Percentiles rank a stretch among this genome's conserved stretches.
Conservation (phyloP, 2,113 vertebrate genomes). For the Anser cygnoides region DNA sequence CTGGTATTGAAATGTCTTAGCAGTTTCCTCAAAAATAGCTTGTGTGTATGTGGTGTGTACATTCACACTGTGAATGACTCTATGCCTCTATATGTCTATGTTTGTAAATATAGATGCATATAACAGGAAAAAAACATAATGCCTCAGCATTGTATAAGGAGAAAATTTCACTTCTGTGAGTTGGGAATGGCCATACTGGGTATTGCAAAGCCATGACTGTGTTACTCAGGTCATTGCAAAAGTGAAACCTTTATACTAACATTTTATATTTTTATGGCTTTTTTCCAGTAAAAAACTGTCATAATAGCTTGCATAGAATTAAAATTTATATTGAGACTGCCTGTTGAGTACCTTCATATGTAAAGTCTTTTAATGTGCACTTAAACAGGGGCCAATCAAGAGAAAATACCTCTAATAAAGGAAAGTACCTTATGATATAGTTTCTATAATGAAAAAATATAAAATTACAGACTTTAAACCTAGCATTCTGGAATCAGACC, state of each 20-base stretch:
- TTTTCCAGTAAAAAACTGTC: not conserved
- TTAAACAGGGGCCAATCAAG: not conserved
- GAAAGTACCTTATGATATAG: not conserved
- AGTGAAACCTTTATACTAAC: not conserved
- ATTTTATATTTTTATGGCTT: not conserved
- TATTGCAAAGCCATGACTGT: not conserved
- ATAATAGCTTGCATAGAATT: not conserved
- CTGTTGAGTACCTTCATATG: not conserved
- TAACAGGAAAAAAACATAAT: slow-evolving; percentile 1
- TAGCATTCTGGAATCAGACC: not conserved
- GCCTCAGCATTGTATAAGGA: not conserved
- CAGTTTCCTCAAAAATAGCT: slow-evolving; percentile 84
- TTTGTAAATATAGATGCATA: slow-evolving; percentile 60
- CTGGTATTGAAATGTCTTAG: slow-evolving; percentile 88
- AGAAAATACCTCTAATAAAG: not conserved
- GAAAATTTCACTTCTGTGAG: not conserved
- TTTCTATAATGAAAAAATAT: not conserved
- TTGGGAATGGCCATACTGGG: not conserved
- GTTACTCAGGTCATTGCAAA: not conserved
- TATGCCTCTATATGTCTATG: slow-evolving; percentile 20
- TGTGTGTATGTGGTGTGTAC: slow-evolving; percentile 60
- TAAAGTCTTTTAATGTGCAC: not conserved
- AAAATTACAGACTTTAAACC: not conserved
- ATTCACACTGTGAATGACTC: slow-evolving; percentile 27
- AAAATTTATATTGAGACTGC: not conserved